These are phyloP conservation scores for Takifugu ocellatus DNA, from an alignment of 2,797 vertebrate species.

Conservation along the genomic window DNA sequence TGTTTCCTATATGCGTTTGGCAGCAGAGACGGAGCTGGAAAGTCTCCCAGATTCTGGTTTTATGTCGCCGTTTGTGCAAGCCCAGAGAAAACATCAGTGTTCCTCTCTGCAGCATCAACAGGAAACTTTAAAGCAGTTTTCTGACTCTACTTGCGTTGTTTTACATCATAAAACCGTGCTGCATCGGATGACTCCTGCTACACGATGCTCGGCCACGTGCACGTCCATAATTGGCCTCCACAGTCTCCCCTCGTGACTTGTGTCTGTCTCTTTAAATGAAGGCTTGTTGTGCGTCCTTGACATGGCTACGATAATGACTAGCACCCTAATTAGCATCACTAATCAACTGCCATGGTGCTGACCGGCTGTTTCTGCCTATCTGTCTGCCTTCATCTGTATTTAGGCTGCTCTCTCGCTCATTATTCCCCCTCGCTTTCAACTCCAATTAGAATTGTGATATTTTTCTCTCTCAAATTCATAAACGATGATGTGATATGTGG, in stretches of 20 bases:
- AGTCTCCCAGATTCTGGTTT: too few species aligned
- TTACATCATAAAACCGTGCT: too few species aligned
- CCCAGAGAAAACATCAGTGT: too few species aligned
- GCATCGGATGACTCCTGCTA: too few species aligned
- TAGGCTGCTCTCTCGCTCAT: conserved; percentile 27
- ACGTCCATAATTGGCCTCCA: conserved; percentile 4
- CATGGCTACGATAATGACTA: conserved; percentile 38
- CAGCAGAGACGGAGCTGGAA: too few species aligned
- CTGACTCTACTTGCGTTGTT: too few species aligned
- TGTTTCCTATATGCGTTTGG: too few species aligned
- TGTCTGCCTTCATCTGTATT: conserved; percentile 32
- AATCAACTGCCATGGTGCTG: conserved; percentile 45
- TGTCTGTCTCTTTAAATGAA: conserved; percentile 21
- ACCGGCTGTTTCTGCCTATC: conserved; percentile 33
- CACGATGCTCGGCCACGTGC: neutral
- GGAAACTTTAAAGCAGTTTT: too few species aligned
- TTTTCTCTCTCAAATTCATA: conserved; percentile 2
- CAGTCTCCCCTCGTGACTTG: conserved; percentile 4
- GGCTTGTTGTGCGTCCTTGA: conserved; percentile 24
- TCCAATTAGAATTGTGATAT: conserved; percentile 21
- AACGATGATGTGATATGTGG: conserved; percentile 20
- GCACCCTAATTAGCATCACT: conserved; percentile 47
- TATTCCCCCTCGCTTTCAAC: conserved; percentile 16
- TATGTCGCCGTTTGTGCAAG: too few species aligned
- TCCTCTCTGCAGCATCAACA: too few species aligned